These are phyloP conservation scores for Gymnocephalus cernua DNA, from an alignment of 2,113 vertebrate species.

Conservation along the genomic window DNA sequence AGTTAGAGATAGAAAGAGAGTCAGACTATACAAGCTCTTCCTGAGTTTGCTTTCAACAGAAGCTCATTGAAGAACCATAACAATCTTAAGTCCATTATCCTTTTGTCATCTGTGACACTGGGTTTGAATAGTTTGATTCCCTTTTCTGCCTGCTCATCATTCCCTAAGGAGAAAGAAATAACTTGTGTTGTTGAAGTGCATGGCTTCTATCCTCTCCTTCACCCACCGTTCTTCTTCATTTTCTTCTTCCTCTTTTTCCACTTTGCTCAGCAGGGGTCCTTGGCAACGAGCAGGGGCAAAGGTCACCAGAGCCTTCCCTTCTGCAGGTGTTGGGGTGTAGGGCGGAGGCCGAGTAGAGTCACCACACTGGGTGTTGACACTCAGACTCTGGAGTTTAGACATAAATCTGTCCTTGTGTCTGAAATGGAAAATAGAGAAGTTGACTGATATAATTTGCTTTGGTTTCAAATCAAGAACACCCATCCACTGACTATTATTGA, in stretches of 20 bases:
- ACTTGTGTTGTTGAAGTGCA: slow-evolving; percentile 80
- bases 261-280: slow-evolving; percentile 25
- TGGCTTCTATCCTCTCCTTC: slow-evolving; percentile 30
- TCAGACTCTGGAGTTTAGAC: slow-evolving; percentile 61
- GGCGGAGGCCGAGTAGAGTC: slow-evolving; percentile 10
- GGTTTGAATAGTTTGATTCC: neutral
- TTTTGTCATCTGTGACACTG: neutral
- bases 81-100: neutral
- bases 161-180: slow-evolving; percentile 76
- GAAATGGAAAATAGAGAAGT: slow-evolving; percentile 7
- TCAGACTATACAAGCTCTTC: slow-evolving; percentile 7
- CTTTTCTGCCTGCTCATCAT: neutral
- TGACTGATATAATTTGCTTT: neutral
- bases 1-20: neutral
- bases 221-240: slow-evolving; percentile 38
- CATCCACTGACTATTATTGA: neutral
- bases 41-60: slow-evolving; percentile 8
- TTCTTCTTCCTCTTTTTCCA: slow-evolving; percentile 27
- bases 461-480: neutral
- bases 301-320: slow-evolving; percentile 65
- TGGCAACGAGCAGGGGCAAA: neutral
- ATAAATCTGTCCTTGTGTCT: slow-evolving; percentile 70
- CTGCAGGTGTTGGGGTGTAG: slow-evolving; percentile 31
- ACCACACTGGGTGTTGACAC: neutral
- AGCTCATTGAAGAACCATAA: neutral